Percentiles rank a stretch among this genome's conserved stretches.
Evolutionary conservation across 2,888 invertebrate species (phyloP).

Genomic region (Teleiodes luculella): DNA sequence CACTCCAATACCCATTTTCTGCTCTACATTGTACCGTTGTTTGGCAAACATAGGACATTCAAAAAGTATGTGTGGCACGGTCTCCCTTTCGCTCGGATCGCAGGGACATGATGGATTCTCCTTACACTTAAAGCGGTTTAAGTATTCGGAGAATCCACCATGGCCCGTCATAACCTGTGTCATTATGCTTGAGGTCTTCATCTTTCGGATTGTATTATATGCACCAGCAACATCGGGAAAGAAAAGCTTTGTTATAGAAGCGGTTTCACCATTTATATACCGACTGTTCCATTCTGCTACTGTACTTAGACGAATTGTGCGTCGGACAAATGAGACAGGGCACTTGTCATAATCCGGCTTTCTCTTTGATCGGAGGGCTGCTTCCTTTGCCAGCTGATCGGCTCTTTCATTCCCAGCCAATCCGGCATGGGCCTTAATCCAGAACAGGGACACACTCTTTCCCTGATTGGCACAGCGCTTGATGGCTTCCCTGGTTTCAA

Average conservation of each 20-base stretch:
- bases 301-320: background rate
- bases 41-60: background rate
- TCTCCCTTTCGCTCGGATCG: slow-evolving; percentile 11
- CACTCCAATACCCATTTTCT: too few relatives aligned
- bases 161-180: background rate
- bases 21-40: background rate
- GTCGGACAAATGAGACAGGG: background rate
- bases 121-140: background rate
- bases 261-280: background rate
- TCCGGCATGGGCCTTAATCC: background rate
- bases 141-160: background rate
- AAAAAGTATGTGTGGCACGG: slow-evolving; percentile 7
- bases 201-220: background rate
- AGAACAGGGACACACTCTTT: background rate
- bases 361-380: slow-evolving; percentile 10
- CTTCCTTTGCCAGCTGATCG: slow-evolving; percentile 11
- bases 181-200: background rate
- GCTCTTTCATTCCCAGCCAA: background rate
- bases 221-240: background rate
- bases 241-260: background rate
- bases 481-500: background rate
- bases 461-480: background rate
- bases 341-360: slow-evolving; percentile 10
- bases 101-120: slow-evolving; percentile 1
- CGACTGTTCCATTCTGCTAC: background rate